Evolutionary conservation across 2,797 vertebrate species (phyloP).

Genomic region (Cuculus canorus): DNA sequence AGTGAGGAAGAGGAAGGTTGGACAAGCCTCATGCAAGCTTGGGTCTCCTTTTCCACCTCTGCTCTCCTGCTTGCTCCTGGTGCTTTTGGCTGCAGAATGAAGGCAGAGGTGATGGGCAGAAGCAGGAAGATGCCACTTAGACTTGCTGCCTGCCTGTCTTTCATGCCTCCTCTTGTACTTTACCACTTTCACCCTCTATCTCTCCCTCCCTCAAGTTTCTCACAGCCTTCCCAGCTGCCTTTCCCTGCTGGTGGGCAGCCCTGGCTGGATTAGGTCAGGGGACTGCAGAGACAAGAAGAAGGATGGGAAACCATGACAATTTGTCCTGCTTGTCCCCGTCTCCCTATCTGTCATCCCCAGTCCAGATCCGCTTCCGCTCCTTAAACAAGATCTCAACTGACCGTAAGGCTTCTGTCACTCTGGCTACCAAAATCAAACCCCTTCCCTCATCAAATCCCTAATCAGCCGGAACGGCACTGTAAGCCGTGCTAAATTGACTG

Average conservation of each 20-base stretch:
- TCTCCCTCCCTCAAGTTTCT: not conserved
- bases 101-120: not conserved
- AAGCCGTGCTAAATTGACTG: slow-evolving; percentile 84
- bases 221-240: not conserved
- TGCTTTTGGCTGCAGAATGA: not conserved
- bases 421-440: slow-evolving; percentile 55
- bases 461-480: slow-evolving; percentile 84
- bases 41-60: not conserved
- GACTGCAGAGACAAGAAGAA: not conserved
- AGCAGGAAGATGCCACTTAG: not conserved
- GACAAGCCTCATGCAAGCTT: not conserved
- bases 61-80: not conserved
- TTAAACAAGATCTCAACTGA: slow-evolving; percentile 66
- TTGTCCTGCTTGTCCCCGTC: not conserved
- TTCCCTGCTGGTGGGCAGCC: not conserved
- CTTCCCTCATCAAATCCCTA: slow-evolving; percentile 76
- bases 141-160: not conserved
- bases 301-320: not conserved
- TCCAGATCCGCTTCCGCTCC: slow-evolving; percentile 40
- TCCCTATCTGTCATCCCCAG: slow-evolving; percentile 51
- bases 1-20: not conserved
- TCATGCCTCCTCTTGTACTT: not conserved
- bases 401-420: slow-evolving; percentile 62
- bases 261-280: not conserved
- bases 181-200: not conserved